Evolutionary conservation across 2,113 vertebrate genomes (phyloP).

Genomic region (Oxyruncus cristatus): DNA sequence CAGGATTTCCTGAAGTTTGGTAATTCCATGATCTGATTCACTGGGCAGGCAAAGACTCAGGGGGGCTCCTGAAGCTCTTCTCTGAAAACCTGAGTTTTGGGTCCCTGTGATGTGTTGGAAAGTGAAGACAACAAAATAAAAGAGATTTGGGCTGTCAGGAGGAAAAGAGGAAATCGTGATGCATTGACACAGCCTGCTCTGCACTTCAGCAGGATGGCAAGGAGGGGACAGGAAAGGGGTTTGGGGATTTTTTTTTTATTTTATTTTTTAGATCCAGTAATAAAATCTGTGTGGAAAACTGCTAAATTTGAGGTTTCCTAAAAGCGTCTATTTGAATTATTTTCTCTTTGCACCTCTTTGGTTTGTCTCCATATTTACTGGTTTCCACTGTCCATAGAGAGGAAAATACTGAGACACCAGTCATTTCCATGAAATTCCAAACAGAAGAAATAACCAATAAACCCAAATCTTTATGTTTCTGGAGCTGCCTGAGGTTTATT

Average conservation of each 20-base stretch:
- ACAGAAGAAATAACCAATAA: neutral
- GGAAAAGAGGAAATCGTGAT: neutral
- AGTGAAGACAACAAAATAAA: neutral
- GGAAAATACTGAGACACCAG: neutral
- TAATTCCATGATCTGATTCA: fast-evolving
- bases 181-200: neutral
- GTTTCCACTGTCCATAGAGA: neutral
- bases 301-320: neutral
- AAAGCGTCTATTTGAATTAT: neutral
- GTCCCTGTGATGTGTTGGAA: neutral
- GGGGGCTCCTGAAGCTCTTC: neutral
- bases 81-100: neutral
- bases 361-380: neutral
- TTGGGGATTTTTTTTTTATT: neutral
- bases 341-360: neutral
- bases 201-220: neutral
- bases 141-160: neutral
- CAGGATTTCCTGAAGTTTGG: neutral
- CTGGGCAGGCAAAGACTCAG: neutral
- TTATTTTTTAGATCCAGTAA: neutral
- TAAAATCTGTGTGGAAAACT: neutral
- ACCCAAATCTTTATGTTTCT: neutral
- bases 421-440: neutral
- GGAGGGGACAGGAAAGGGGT: neutral
- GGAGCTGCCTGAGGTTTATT: neutral